Percentiles rank a stretch among this genome's conserved stretches.
These are phyloP conservation scores for Rhabdomys pumilio DNA, from an alignment of 2,797 vertebrate species.

Conservation along the genomic window DNA sequence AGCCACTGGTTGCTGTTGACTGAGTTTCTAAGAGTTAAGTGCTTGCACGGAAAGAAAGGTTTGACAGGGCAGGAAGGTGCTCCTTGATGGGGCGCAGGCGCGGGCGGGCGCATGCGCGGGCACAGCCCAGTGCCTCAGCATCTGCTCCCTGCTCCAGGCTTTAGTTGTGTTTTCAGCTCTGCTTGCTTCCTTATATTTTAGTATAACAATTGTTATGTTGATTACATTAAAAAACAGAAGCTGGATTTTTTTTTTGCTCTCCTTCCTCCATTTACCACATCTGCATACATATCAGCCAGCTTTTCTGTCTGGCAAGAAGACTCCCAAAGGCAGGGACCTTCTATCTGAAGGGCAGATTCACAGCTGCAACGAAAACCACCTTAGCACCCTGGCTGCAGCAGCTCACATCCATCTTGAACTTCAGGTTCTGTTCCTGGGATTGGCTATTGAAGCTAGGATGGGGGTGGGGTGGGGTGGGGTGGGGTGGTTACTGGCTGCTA, in stretches of 20 bases:
- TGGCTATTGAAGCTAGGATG: neutral
- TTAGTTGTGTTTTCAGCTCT: neutral
- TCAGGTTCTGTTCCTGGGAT: no score
- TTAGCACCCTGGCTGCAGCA: accelerated
- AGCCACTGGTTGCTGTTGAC: neutral
- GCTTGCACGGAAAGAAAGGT: accelerated
- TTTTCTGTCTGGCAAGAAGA: neutral
- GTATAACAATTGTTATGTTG: slow-evolving; percentile 66
- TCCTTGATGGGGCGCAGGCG: neutral
- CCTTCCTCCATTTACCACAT: neutral
- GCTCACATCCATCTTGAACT: no score
- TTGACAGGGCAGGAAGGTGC: neutral
- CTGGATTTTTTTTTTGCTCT: neutral
- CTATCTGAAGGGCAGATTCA: neutral
- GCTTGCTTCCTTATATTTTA: slow-evolving; percentile 48
- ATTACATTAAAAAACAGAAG: slow-evolving; percentile 66
- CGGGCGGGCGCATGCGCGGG: no score
- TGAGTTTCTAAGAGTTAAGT: neutral
- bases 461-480: no score
- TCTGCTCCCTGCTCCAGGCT: neutral
- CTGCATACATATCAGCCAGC: neutral
- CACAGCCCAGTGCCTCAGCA: accelerated
- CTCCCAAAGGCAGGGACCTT: no score
- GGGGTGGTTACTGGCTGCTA: neutral
- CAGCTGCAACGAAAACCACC: accelerated